These are phyloP conservation scores for Hyalella azteca DNA, from an alignment of 2,888 invertebrate species.

Conservation along the genomic window DNA sequence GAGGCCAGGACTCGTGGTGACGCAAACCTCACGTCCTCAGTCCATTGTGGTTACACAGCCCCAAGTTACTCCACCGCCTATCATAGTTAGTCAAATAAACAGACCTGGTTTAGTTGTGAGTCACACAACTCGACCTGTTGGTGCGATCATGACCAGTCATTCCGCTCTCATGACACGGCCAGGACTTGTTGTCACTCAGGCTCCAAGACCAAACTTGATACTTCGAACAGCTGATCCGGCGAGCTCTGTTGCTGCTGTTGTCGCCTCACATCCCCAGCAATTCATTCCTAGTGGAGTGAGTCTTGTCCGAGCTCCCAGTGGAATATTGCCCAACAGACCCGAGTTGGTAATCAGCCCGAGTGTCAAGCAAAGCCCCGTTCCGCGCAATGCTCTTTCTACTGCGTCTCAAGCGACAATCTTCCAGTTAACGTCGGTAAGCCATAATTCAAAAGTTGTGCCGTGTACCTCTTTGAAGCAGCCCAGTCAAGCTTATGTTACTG, in stretches of 20 bases:
- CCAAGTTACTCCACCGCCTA: background rate
- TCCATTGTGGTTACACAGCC: background rate
- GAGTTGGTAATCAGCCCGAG: slow-evolving; percentile 22
- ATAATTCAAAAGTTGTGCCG: background rate
- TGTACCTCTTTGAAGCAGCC: background rate
- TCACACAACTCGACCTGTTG: background rate
- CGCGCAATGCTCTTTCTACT: background rate
- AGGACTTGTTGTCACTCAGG: slow-evolving; percentile 2
- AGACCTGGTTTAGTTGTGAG: background rate
- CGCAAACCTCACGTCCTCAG: background rate
- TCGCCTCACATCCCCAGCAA: background rate
- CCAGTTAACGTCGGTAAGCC: background rate
- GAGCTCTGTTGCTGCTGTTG: background rate
- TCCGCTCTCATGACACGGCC: background rate
- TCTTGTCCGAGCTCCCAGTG: background rate
- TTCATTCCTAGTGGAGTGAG: background rate
- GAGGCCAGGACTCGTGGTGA: background rate
- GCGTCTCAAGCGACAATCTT: slow-evolving; percentile 12
- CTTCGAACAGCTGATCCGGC: background rate
- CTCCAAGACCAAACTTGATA: background rate
- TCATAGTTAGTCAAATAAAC: background rate
- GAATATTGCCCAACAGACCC: slow-evolving; percentile 21
- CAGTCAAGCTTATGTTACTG: background rate
- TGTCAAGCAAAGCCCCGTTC: background rate
- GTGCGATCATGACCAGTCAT: background rate